A percentile compares a stretch with the other conserved stretches of the same genome.
phyloP scores from a whole-genome alignment of 2,888 invertebrate genomes.

The Parnassius apollo region DNA sequence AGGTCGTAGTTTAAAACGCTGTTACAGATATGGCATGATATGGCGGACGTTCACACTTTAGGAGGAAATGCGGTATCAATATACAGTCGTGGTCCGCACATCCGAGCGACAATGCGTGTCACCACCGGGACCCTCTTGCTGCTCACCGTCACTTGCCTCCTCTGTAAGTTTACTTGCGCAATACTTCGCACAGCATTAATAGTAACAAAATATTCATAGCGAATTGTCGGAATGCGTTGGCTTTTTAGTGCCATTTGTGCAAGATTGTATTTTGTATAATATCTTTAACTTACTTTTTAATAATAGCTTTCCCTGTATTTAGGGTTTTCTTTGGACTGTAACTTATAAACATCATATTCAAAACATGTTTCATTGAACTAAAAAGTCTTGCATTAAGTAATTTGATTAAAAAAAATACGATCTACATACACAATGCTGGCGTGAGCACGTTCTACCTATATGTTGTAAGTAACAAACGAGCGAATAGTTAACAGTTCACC shows the following conservation, averaged over 20 bases:
- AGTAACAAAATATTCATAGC: conserved; percentile 2
- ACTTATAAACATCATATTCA: no score
- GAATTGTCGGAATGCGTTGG: conserved; percentile 5
- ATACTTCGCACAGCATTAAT: neutral
- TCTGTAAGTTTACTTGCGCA: conserved; percentile 45
- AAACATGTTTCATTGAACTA: no score
- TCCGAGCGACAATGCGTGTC: conserved; percentile 36
- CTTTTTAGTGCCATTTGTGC: neutral
- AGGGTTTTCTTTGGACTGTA: no score
- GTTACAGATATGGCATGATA: conserved; percentile 52
- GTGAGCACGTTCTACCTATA: no score
- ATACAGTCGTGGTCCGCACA: conserved; percentile 33
- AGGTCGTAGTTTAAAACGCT: conserved; percentile 43
- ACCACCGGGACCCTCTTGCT: conserved; percentile 34
- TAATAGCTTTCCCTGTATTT: no score
- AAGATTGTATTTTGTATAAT: no score
- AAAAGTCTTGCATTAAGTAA: no score
- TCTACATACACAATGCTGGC: no score
- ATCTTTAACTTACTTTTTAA: no score
- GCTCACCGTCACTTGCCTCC: conserved; percentile 38
- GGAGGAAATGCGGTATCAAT: conserved; percentile 51
- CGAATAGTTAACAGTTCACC: no score
- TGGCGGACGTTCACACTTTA: conserved; percentile 60
- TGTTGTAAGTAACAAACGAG: no score
- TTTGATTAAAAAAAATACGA: no score